Evolutionary conservation across 2,113 vertebrate species (phyloP), one percentile per base, ranked within the genome.

Genomic region (Amblyornis subalaris): DNA sequence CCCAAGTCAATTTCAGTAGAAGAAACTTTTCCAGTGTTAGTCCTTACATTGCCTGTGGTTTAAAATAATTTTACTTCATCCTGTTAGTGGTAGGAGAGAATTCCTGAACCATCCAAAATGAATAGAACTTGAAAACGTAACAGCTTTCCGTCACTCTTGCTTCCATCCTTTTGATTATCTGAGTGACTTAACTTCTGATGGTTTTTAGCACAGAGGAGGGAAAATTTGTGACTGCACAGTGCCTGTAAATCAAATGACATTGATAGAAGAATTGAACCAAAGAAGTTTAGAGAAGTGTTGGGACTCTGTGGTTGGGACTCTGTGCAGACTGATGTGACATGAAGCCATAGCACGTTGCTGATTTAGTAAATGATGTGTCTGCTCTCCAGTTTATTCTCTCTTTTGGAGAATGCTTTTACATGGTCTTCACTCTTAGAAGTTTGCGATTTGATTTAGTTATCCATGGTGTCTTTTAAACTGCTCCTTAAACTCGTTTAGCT

Each of bases 1-100:
- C 10, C 2, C 0, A 0, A 10, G 8, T 67, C 2, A 1, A 24
- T 72, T 81, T 29, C n/a, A n/a, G n/a, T 31, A 25, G 26, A 31
- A 72, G 5, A 90, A 88, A 19, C n/a, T 40, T 55, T 51, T 6
- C 11, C 19, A 50, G 10, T 42, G 25, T 70, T 57, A 55, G 26
- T 85, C 21, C 16, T 58, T 78, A n/a, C 4, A 8, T 25, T 71
- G 5, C 13, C 35, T 11, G 25, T 69, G 31, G 44, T 54, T 61
- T 24, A 80, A 85, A 60, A 69, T 47, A 18, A 7, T 73, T 55
- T 61, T 44, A 19, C 22, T 73, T 53, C 1, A 12, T 79, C 33
- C 61, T 3, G 0, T 42, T 89, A 51, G n/a, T 42, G 9, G 7
- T 67, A 36, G 51, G 57, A 86, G 45, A 2, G 61, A 53, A 69